Conservation (phyloP, 2,797 vertebrate genomes). For the Malacoctenus gilli region DNA sequence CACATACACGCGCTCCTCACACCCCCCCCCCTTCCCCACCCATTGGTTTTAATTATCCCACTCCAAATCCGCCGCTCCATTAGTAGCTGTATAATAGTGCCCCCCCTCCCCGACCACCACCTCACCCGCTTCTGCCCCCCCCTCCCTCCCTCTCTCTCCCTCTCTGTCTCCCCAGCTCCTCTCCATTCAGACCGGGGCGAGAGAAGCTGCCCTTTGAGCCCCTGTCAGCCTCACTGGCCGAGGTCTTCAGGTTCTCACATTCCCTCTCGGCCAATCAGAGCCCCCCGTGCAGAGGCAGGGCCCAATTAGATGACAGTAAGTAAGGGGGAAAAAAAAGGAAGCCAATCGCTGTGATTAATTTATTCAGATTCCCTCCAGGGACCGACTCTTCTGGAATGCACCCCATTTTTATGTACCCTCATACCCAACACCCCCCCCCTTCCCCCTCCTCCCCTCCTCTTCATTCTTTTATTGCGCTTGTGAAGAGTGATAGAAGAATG, state of each 20-base stretch:
- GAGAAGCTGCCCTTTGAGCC: constrained; percentile 82
- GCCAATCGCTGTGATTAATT: constrained; percentile 91
- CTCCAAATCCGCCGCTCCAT: constrained; percentile 80
- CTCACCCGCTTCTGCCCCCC: too few relatives aligned
- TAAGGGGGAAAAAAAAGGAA: constrained; percentile 54
- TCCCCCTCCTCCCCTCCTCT: constrained; percentile 38
- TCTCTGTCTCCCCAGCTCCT: constrained; percentile 59
- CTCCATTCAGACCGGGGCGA: constrained; percentile 75
- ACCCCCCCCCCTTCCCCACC: constrained; percentile 24
- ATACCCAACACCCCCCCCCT: constrained; percentile 31
- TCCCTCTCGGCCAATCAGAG: constrained; percentile 80
- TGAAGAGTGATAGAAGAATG: constrained; percentile 83
- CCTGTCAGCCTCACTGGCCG: constrained; percentile 84
- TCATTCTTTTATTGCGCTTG: constrained; percentile 79
- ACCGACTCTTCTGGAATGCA: constrained; percentile 71
- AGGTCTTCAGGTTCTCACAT: constrained; percentile 93
- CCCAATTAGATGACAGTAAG: constrained; percentile 81
- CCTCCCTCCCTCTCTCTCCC: constrained; percentile 38
- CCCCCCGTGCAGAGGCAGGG: constrained; percentile 55
- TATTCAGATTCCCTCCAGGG: constrained; percentile 79
- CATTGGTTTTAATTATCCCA: constrained; percentile 81
- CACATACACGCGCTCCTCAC: constrained; percentile 4
- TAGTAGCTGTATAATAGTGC: constrained; percentile 81
- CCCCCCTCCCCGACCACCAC: constrained; percentile 54
- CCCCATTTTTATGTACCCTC: constrained; percentile 63